These are phyloP conservation scores for Electrona antarctica DNA, from an alignment of 2,113 vertebrate genomes.

Conservation along the genomic window DNA sequence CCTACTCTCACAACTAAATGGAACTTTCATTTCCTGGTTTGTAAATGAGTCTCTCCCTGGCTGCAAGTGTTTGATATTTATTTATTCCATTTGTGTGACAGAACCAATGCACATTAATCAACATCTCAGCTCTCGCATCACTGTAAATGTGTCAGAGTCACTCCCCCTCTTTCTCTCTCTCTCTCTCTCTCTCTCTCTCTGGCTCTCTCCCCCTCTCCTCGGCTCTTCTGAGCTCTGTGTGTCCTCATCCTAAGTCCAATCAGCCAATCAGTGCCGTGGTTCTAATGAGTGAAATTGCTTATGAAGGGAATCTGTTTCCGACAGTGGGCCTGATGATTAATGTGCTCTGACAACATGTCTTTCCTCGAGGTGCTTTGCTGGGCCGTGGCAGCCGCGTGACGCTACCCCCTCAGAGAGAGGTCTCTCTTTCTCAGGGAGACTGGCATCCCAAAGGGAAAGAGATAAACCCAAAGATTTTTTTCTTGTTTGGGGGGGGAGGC, in stretches of 20 bases:
- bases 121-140: slow-evolving; percentile 70
- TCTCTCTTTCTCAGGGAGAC: slow-evolving; percentile 45
- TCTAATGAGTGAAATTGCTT: slow-evolving; percentile 80
- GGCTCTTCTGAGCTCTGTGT: slow-evolving; percentile 1
- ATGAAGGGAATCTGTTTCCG: slow-evolving; percentile 78
- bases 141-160: slow-evolving; percentile 63
- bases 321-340: slow-evolving; percentile 74
- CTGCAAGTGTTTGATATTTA: slow-evolving; percentile 67
- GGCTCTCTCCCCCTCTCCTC: slow-evolving; percentile 21
- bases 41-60: slow-evolving; percentile 58
- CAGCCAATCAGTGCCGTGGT: slow-evolving; percentile 70
- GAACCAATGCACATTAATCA: slow-evolving; percentile 72
- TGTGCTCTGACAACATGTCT: slow-evolving; percentile 77
- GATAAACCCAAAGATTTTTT: slow-evolving; percentile 46
- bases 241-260: slow-evolving; percentile 63
- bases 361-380: slow-evolving; percentile 73
- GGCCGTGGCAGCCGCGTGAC: slow-evolving; percentile 70
- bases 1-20: slow-evolving; percentile 58
- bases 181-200: slow-evolving; percentile 20
- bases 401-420: slow-evolving; percentile 60
- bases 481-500: slow-evolving; percentile 9
- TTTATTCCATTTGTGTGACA: slow-evolving; percentile 73
- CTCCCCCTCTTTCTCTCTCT: neutral
- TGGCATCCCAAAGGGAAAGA: slow-evolving; percentile 48
- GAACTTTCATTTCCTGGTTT: slow-evolving; percentile 72